Evolutionary conservation across 92 coral and sea anemone genomes (phyloP).

Genomic region (Siderastrea radians): DNA sequence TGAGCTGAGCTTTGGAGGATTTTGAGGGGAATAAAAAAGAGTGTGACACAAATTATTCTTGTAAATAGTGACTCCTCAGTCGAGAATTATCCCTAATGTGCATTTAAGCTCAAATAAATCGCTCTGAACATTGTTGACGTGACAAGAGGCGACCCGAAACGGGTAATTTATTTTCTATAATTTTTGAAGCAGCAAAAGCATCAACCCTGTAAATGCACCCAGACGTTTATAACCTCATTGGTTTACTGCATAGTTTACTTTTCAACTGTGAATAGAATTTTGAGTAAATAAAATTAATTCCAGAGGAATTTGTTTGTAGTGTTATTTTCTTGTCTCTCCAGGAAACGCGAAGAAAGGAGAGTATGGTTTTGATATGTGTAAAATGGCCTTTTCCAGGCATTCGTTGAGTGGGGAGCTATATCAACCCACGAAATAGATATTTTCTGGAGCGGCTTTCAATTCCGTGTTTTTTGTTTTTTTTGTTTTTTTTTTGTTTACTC

Average conservation of each 20-base stretch:
- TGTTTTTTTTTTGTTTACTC: no score
- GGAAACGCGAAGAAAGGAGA: neutral
- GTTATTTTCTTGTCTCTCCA: neutral
- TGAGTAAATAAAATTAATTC: slow-evolving; percentile 19
- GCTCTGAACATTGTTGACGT: neutral
- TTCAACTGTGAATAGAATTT: slow-evolving; percentile 8
- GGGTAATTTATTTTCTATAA: slow-evolving; percentile 31
- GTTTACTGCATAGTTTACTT: neutral
- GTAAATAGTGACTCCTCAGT: neutral
- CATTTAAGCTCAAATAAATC: neutral
- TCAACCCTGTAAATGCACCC: neutral
- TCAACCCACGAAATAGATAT: no score
- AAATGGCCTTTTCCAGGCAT: no score
- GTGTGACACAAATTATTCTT: neutral
- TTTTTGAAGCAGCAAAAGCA: neutral
- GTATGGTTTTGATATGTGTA: no score
- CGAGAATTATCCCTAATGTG: neutral
- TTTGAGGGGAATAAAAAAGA: neutral
- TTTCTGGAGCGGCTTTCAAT: no score
- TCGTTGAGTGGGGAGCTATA: no score
- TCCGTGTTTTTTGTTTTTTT: no score
- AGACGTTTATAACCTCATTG: neutral
- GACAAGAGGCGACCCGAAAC: slow-evolving; percentile 4
- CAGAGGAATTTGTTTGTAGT: neutral
- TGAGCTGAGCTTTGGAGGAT: neutral